A percentile compares a stretch with the other conserved stretches of the same genome.
phyloP scores from a whole-genome alignment of 2,113 vertebrate genomes.

The Myanophis thanlyinensis region DNA sequence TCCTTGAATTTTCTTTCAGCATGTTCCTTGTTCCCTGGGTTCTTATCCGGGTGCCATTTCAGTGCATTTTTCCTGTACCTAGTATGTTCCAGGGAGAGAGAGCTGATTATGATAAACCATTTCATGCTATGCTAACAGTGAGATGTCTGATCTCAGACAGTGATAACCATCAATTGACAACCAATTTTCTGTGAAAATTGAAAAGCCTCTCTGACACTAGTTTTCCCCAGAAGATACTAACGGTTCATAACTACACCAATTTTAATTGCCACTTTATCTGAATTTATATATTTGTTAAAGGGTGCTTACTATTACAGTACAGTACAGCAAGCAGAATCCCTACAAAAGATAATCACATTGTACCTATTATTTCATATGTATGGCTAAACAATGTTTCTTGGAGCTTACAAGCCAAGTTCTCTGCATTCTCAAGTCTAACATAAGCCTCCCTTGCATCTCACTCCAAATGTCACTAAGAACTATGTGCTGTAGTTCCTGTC shows the following conservation, averaged over 20 bases:
- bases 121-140: too few relatives aligned
- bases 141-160: background rate
- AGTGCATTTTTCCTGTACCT: conserved; percentile 92
- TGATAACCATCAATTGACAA: background rate
- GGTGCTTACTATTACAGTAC: background rate
- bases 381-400: background rate
- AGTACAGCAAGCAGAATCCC: background rate
- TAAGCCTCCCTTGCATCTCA: background rate
- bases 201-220: background rate
- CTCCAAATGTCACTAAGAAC: background rate
- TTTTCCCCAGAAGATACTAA: background rate
- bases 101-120: background rate
- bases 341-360: background rate
- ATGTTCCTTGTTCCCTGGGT: conserved; percentile 94
- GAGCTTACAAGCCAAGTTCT: background rate
- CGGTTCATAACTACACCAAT: background rate
- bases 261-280: background rate
- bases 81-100: conserved; percentile 6
- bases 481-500: background rate
- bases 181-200: background rate
- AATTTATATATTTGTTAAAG: background rate
- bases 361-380: background rate
- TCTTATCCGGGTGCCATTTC: conserved; percentile 98
- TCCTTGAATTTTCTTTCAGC: conserved; percentile 96
- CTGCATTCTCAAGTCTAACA: background rate